Conservation (phyloP, 2,113 vertebrate species). For the Chascanopsetta lugubris region DNA sequence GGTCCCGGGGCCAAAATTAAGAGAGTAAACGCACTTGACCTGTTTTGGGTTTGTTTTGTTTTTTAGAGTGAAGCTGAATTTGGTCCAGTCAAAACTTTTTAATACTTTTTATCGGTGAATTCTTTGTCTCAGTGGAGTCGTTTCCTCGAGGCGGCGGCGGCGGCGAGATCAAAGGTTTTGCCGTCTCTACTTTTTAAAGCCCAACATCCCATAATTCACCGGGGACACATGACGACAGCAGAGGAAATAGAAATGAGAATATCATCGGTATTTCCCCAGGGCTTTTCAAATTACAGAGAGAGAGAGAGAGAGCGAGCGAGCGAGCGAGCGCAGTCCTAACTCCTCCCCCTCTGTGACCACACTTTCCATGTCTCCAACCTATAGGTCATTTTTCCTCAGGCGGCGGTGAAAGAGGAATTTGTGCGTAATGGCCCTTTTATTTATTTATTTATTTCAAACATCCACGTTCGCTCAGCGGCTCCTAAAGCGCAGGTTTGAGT, state of each 20-base stretch:
- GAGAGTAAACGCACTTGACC: conserved; percentile 54
- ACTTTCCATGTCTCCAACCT: conserved; percentile 64
- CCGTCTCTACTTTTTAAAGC: conserved; percentile 57
- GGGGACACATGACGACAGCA: conserved; percentile 68
- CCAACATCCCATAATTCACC: conserved; percentile 60
- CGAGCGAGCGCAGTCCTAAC: conserved; percentile 34
- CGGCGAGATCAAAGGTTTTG: conserved; percentile 50
- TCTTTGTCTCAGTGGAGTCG: conserved; percentile 26
- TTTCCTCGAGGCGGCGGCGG: conserved; percentile 10
- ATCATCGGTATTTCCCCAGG: conserved; percentile 74
- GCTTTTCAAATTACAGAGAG: conserved; percentile 79
- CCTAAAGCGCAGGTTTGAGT: too few relatives aligned
- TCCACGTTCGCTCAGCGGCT: neutral
- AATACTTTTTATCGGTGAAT: neutral
- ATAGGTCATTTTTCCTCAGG: conserved; percentile 43
- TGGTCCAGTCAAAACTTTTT: neutral
- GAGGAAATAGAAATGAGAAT: conserved; percentile 70
- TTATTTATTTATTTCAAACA: neutral
- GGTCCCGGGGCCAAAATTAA: conserved; percentile 51
- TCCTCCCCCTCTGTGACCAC: conserved; percentile 39
- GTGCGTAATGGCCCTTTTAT: neutral
- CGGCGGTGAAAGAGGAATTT: conserved; percentile 26
- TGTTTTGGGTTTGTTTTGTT: too few relatives aligned
- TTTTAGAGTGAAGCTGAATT: conserved; percentile 2
- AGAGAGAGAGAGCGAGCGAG: neutral